Base-by-base conservation (phyloP, 2,888 invertebrate genomes). In the Folsomia manolachei region DNA sequence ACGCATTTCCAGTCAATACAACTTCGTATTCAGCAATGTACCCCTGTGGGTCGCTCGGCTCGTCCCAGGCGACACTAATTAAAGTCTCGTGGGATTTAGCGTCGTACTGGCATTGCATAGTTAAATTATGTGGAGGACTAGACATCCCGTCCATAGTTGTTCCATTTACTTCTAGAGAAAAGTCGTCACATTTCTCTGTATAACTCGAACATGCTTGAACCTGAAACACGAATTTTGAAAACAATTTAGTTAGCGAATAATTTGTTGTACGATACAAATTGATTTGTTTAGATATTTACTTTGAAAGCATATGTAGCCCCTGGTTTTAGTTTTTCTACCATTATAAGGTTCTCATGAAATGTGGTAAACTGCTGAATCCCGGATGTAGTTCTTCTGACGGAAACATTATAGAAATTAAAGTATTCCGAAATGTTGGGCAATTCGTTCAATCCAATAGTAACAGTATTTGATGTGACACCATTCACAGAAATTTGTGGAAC, bases 71-170 rank as follows among this genome's bases (percentile, higher is more conserved):
- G 1, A 92, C 88, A 73, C 86, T 87, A 53, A 94, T 88, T 69
- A 86, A 87, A 82, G 88, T 89, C 19, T 85, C 86, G 62, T 86
- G 86, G 77, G 86, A 88, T 69, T 87, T 85, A 79, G 88, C 88
- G 81, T 89, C 88, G 81, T 87, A 88, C 78, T 85, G 85, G 82
- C 94, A 94, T n/a, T 86, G 84, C 0, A 91, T 87, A 4, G 85
- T 84, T 0, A 92, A 87, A 82, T 91, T 88, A 75, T 87, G 87
- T 0, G 93, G 93, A 71, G 90, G 88, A 61, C 90, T 90, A 0
- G 93, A 89, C 18, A 88, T 89, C 1, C 94, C 94, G 83, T 94
- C 94, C 85, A 92, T 87, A 0, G 94, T 94, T 0, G 91, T 91
- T 0, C 92, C 94, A 82, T 90, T 90, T 76, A 92, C 90, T 79